A percentile compares a stretch with the other conserved stretches of the same genome.
These are phyloP conservation scores for Cheilosia grossa DNA, from an alignment of 2,888 invertebrate species.

Conservation along the genomic window DNA sequence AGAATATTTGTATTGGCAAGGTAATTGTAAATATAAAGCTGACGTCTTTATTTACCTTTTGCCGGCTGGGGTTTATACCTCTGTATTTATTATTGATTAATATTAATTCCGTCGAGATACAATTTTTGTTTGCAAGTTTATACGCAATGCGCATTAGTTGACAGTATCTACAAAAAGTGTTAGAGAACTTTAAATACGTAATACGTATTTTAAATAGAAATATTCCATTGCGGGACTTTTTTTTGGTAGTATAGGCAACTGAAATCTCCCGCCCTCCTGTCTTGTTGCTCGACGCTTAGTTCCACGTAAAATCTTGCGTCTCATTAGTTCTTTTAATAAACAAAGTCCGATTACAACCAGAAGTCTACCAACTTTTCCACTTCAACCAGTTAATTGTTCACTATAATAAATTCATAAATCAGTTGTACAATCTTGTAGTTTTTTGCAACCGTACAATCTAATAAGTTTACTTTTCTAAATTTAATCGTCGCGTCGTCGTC, in stretches of 20 bases:
- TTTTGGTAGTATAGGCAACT: too few relatives aligned
- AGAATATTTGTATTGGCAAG: conserved; percentile 37
- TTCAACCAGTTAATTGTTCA: conserved; percentile 6
- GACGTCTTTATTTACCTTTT: conserved; percentile 40
- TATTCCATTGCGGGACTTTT: too few relatives aligned
- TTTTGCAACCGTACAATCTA: conserved; percentile 10
- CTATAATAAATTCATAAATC: conserved; percentile 11
- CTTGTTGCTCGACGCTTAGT: not conserved
- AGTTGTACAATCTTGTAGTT: not conserved
- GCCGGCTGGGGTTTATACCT: conserved; percentile 13
- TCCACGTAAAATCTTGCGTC: not conserved
- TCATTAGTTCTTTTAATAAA: not conserved
- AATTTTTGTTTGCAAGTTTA: too few relatives aligned
- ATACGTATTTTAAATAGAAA: too few relatives aligned
- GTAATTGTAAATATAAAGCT: not conserved
- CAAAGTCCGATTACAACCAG: conserved; percentile 21
- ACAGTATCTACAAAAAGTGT: too few relatives aligned
- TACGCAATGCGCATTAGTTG: too few relatives aligned
- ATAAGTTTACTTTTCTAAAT: conserved; percentile 1
- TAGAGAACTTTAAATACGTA: too few relatives aligned
- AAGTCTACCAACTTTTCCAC: not conserved
- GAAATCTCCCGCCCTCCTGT: not conserved
- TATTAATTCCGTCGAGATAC: not conserved
- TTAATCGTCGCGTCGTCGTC: not conserved
- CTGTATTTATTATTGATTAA: not conserved